Base-by-base conservation (phyloP, 1,140 invertebrate species). In the Teleopsis dalmanni region DNA sequence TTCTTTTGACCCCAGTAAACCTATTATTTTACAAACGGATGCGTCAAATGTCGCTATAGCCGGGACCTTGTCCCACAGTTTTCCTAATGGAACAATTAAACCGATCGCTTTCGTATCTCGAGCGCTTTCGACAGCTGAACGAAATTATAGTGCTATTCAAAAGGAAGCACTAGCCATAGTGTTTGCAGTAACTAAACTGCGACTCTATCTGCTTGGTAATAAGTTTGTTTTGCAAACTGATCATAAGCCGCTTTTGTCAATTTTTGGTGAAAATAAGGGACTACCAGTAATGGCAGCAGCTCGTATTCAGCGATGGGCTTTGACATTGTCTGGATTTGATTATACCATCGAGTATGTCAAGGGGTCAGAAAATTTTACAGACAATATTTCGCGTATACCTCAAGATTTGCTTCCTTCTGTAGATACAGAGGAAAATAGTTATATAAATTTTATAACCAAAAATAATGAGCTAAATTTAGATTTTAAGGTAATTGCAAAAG, bases 121-220 rank as follows among this genome's bases (percentile, higher is more conserved):
- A 40, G 62, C 64, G 1, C 55, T 79, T 23, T 59, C 56, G 14
- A 34, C 56, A 25, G 56, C 72, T 5, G 71, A 79, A 55, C 52
- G 60, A 54, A 76, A 72, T 46, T 77, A 79, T 42, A 50, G 67
- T 9, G 72, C 75, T 50, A 72, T 77, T 22, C 74, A 82, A 26
- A 76, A 72, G 54, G 77, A 82, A 64, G 73, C 72, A 7, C 53
- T 76, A n/a, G 68, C 71, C 3, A 71, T 81, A 10, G 48, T 78
- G 1, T 80, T 63, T 76, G 25, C 54, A 75, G 26, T 81, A 74
- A 54, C 41, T 82, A 5, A 72, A 57, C 80, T 80, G 57, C 62
- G 76, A 25, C 55, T 74, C 23, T 81, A 74, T 54, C 40, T 82
- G 3, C 72, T 63, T 55, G 77, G 78, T 25, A 51, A 64, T 14